A percentile compares a stretch with the other conserved stretches of the same genome.
Evolutionary conservation across 1,140 invertebrate genomes (phyloP).

Genomic region (Gerris buenoi): DNA sequence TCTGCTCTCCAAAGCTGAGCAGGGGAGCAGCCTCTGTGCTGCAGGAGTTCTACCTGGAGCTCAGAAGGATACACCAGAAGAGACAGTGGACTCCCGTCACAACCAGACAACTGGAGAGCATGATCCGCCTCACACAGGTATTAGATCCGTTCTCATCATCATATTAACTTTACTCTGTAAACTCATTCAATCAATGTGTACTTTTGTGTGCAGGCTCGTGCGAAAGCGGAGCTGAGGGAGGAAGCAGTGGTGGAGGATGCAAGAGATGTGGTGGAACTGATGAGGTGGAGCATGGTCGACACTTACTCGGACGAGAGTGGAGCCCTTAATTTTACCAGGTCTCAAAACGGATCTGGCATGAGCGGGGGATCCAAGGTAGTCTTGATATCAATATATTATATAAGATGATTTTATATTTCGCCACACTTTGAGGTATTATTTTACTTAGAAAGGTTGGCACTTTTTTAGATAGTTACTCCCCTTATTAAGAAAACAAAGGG

Average conservation of each 20-base stretch:
- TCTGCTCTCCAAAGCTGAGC: constrained; percentile 56
- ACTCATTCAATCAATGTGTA: no score
- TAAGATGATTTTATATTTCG: neutral
- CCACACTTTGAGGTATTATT: neutral
- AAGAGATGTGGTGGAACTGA: constrained; percentile 67
- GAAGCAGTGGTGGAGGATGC: constrained; percentile 66
- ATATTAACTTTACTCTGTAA: no score
- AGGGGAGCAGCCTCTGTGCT: constrained; percentile 49
- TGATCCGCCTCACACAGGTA: constrained; percentile 73
- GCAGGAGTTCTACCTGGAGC: constrained; percentile 66
- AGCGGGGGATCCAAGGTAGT: constrained; percentile 47
- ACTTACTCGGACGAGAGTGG: constrained; percentile 55
- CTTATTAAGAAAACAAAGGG: no score
- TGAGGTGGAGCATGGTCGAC: constrained; percentile 64
- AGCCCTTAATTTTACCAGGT: constrained; percentile 48
- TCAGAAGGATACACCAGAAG: constrained; percentile 49
- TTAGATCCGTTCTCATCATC: no score
- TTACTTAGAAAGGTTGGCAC: constrained; percentile 8
- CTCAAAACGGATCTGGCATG: constrained; percentile 55
- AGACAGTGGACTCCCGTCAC: constrained; percentile 55
- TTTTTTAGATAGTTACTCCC: no score
- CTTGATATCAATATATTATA: constrained; percentile 10
- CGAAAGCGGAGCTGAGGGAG: constrained; percentile 66
- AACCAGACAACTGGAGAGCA: constrained; percentile 68
- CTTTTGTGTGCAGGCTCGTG: constrained; percentile 52